Conservation (phyloP, 2,113 vertebrate genomes). For the Apodemus speciosus region DNA sequence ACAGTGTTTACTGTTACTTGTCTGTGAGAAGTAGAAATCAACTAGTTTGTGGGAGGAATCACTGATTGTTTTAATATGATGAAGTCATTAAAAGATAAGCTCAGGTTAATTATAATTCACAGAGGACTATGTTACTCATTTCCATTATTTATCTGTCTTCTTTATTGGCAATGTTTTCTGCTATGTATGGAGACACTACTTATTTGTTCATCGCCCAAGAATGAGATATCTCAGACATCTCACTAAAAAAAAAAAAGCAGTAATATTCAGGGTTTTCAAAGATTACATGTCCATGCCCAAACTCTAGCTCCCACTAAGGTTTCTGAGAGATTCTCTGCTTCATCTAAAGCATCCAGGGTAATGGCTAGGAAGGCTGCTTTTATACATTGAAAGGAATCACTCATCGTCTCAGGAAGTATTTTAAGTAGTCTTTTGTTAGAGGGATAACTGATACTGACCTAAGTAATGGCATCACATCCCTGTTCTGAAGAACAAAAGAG, state of each 20-base stretch:
- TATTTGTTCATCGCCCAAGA: neutral
- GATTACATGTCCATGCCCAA: neutral
- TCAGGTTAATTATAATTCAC: neutral
- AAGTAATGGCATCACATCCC: neutral
- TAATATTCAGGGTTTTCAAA: neutral
- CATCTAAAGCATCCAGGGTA: neutral
- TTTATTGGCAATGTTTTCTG: neutral
- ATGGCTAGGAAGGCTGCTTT: neutral
- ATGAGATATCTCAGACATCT: fast-evolving
- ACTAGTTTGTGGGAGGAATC: neutral
- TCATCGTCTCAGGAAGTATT: neutral
- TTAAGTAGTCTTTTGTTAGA: neutral
- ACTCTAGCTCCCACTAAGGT: neutral
- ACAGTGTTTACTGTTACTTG: neutral
- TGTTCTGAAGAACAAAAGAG: neutral
- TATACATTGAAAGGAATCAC: neutral
- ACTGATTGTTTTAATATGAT: neutral
- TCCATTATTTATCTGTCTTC: neutral
- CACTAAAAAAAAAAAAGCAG: neutral
- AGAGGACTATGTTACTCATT: neutral
- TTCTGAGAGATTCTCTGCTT: neutral
- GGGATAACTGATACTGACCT: too few relatives aligned
- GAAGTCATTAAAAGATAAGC: neutral
- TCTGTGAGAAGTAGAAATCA: neutral
- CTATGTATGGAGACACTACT: fast-evolving